phyloP scores from a whole-genome alignment of 1,140 invertebrate species.

The Plutomurus gul region DNA sequence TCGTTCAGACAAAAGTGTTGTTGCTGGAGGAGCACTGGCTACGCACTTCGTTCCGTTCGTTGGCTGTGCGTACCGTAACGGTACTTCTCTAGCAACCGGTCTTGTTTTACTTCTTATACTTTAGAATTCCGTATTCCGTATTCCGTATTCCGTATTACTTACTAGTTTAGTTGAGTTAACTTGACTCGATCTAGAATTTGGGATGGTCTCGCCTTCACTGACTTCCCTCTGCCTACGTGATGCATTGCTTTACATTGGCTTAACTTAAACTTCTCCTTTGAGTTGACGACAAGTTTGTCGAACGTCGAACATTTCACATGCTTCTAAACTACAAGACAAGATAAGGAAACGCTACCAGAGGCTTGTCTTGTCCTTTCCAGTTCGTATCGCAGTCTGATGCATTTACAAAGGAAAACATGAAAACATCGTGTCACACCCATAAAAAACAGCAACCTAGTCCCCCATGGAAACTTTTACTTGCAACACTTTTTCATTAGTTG shows the following conservation, averaged over 20 bases:
- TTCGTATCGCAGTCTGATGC: background rate
- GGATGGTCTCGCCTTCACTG: background rate
- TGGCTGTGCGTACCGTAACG: background rate
- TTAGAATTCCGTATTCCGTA: background rate
- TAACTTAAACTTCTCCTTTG: background rate
- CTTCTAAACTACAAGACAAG: constrained; percentile 15
- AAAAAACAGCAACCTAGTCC: background rate
- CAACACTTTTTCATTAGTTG: too few species aligned
- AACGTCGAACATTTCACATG: background rate
- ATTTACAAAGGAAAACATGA: constrained; percentile 17
- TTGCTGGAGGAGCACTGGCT: background rate
- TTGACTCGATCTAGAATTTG: background rate
- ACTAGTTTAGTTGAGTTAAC: background rate
- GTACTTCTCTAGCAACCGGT: background rate
- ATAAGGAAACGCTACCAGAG: constrained; percentile 1
- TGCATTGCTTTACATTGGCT: constrained; percentile 9
- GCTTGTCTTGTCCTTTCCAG: background rate
- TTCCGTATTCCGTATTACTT: background rate
- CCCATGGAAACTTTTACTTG: background rate
- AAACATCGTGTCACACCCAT: background rate
- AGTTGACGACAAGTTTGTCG: constrained; percentile 19
- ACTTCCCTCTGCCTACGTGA: background rate
- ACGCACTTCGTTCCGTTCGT: constrained; percentile 10
- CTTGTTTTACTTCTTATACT: constrained; percentile 12
- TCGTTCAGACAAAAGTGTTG: background rate